These are phyloP conservation scores for Chloroclystis v-ata DNA, from an alignment of 2,888 invertebrate species.

Conservation along the genomic window DNA sequence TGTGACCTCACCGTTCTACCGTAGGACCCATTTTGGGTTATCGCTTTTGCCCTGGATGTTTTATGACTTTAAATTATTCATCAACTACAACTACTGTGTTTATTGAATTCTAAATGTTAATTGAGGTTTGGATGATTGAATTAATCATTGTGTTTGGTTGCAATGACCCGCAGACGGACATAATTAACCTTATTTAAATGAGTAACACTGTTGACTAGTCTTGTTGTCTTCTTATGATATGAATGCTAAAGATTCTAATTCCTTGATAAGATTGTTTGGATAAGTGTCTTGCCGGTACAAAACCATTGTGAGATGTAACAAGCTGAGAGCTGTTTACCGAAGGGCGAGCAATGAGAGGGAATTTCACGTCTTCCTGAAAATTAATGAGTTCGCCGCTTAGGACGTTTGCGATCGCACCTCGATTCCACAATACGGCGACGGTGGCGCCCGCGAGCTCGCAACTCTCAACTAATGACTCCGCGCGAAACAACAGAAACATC, in stretches of 20 bases:
- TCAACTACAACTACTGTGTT: neutral
- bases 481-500: conserved; percentile 59
- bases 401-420: conserved; percentile 66
- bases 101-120: neutral
- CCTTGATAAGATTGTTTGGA: conserved; percentile 24
- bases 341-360: conserved; percentile 58
- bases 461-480: conserved; percentile 55
- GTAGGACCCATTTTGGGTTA: conserved; percentile 37
- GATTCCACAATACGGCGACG: conserved; percentile 59
- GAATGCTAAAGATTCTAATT: neutral
- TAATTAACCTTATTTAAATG: too few species aligned
- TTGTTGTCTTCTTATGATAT: too few species aligned
- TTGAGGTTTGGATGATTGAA: neutral
- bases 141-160: neutral
- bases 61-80: conserved; percentile 23
- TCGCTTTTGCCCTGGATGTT: conserved; percentile 34
- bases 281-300: conserved; percentile 14
- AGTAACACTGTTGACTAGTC: too few species aligned
- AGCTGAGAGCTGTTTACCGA: conserved; percentile 60
- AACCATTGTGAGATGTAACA: conserved; percentile 43
- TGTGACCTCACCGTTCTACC: conserved; percentile 36
- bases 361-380: conserved; percentile 73
- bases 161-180: neutral
- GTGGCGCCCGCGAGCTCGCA: conserved; percentile 53
- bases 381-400: conserved; percentile 73